A percentile compares a stretch with the other conserved stretches of the same genome.
Conservation (phyloP, 2,888 invertebrate species). For the Chrysodeixis includens region DNA sequence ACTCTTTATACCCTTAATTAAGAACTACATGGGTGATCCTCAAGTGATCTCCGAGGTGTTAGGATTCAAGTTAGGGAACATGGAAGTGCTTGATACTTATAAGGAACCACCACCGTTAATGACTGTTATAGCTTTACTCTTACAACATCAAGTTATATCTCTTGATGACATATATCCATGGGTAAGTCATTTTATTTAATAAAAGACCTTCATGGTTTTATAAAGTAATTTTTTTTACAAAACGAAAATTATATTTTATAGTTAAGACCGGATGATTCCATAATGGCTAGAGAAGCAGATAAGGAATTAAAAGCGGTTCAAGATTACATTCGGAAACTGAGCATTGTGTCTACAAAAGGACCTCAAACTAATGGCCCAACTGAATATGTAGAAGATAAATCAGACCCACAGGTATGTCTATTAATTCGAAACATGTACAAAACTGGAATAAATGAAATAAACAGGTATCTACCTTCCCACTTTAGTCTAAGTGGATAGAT, state of each 20-base stretch:
- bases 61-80: constrained; percentile 96
- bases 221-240: not conserved
- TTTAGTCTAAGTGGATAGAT: no score
- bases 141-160: constrained; percentile 96
- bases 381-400: constrained; percentile 91
- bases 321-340: constrained; percentile 96
- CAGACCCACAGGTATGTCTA: constrained; percentile 89
- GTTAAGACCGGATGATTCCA: constrained; percentile 95
- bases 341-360: constrained; percentile 94
- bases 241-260: constrained; percentile 64
- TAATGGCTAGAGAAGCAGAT: constrained; percentile 94
- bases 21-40: constrained; percentile 95
- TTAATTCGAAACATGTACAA: not conserved
- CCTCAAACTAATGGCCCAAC: constrained; percentile 93
- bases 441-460: no score
- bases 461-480: no score
- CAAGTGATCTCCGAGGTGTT: constrained; percentile 96
- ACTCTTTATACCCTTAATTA: constrained; percentile 95
- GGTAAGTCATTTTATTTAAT: constrained; percentile 87
- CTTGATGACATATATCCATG: constrained; percentile 97
- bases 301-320: constrained; percentile 94
- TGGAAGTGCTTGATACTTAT: constrained; percentile 88
- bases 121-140: constrained; percentile 95
- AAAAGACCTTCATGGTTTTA: not conserved
- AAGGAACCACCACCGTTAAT: constrained; percentile 95